Base-by-base conservation (phyloP, 2,113 vertebrate genomes). In the Toxotes jaculatrix region DNA sequence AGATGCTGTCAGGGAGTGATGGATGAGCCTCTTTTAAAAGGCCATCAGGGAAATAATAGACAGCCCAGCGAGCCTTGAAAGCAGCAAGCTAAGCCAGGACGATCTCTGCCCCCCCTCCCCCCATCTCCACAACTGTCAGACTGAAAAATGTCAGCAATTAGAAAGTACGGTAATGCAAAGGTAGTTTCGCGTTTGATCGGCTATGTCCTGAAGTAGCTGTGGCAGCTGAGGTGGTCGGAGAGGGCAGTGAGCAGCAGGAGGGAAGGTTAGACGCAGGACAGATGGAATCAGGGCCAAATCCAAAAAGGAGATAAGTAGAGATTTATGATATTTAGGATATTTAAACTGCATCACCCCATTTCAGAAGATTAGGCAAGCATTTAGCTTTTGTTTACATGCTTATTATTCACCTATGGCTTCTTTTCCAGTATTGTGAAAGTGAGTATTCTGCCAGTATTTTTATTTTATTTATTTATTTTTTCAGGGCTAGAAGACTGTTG, bases 1-100 rank as follows among this genome's bases (percentile, higher is more conserved):
- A 89, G 81, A 74, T 68, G 60, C 85, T 92, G 92, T 89, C 92
- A 82, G 19, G 1, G 8, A 64, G 69, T 92, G 93, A 95, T 94
- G 89, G 87, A 95, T 90, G 91, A 84, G 89, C 65, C 76, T 86
- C 84, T 79, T 74, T 86, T 73, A 78, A 87, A 89, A 91, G 86
- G 75, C 88, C 83, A 87, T 85, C 87, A 88, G 86, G 84, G 85
- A 85, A 89, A 80, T 85, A 85, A 90, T 82, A 77, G 75, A 87
- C 83, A 77, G 73, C 34, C 60, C 76, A 73, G 66, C 11, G 53
- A 88, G 79, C 89, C 79, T 72, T 85, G 79, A 88, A 84, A 83
- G 82, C 75, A 73, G 82, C 57, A 9, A 61, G 82, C 76, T 77
- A 76, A 79, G 69, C 59, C 71, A 65, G 80, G 72, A 71, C 36